A percentile compares a stretch with the other conserved stretches of the same genome.
Evolutionary conservation across 1,140 invertebrate species (phyloP).

Genomic region (Ylistrum balloti): DNA sequence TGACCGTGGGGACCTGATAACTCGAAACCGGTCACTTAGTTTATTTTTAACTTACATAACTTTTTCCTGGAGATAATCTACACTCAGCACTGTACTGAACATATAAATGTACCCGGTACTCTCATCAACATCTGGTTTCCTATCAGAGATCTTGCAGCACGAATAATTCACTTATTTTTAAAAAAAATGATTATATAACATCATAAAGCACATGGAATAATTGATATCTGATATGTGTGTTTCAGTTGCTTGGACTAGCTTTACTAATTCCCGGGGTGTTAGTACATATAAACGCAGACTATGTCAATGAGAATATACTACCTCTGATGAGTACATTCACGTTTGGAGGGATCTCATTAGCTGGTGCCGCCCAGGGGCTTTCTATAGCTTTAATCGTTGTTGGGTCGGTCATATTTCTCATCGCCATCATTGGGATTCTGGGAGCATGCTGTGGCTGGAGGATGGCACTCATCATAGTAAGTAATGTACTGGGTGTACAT

Average conservation of each 20-base stretch:
- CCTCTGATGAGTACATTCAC: slow-evolving; percentile 54
- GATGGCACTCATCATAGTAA: slow-evolving; percentile 58
- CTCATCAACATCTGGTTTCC: too few species aligned
- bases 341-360: slow-evolving; percentile 53
- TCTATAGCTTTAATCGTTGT: slow-evolving; percentile 63
- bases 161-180: too few species aligned
- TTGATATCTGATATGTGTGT: background rate
- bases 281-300: slow-evolving; percentile 56
- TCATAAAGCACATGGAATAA: too few species aligned
- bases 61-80: too few species aligned
- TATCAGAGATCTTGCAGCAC: too few species aligned
- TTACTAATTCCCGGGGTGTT: slow-evolving; percentile 63
- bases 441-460: slow-evolving; percentile 66
- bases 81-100: too few species aligned
- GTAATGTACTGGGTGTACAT: background rate
- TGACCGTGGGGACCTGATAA: too few species aligned
- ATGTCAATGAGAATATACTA: slow-evolving; percentile 60
- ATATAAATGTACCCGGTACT: too few species aligned
- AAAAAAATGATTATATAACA: too few species aligned
- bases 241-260: slow-evolving; percentile 64
- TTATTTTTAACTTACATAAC: too few species aligned
- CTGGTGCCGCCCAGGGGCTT: slow-evolving; percentile 54
- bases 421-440: slow-evolving; percentile 60
- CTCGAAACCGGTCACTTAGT: too few species aligned
- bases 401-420: slow-evolving; percentile 59